Evolutionary conservation across 2,113 vertebrate genomes (phyloP).

Genomic region (Bungarus multicinctus): DNA sequence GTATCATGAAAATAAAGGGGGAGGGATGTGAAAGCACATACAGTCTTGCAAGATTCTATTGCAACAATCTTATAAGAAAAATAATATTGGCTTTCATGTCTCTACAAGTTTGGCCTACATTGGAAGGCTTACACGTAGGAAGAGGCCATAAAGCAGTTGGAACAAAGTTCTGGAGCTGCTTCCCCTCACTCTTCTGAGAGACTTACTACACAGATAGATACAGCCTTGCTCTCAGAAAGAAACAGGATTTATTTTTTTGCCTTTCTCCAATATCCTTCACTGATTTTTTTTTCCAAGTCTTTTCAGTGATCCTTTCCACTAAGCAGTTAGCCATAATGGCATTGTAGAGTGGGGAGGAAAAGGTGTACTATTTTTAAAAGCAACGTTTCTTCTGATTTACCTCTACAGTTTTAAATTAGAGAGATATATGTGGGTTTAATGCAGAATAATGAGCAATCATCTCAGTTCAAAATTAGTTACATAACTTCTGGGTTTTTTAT

Average conservation of each 20-base stretch:
- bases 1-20: not conserved
- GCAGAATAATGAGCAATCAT: no score
- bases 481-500: not conserved
- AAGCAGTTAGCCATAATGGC: not conserved
- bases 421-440: not conserved
- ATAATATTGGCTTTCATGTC: not conserved
- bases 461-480: not conserved
- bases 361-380: not conserved
- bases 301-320: not conserved
- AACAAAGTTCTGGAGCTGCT: not conserved
- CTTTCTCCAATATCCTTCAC: not conserved
- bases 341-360: not conserved
- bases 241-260: not conserved
- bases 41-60: not conserved
- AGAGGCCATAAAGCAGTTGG: not conserved
- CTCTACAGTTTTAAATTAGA: not conserved
- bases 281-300: not conserved
- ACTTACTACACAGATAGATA: not conserved
- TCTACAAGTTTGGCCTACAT: not conserved
- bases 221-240: not conserved
- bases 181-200: not conserved
- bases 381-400: not conserved
- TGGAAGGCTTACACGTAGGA: not conserved
- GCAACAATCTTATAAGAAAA: not conserved
- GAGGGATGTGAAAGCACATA: not conserved